Evolutionary conservation across 2,888 invertebrate genomes (phyloP).

Genomic region (Pachycephus smyrnensis): DNA sequence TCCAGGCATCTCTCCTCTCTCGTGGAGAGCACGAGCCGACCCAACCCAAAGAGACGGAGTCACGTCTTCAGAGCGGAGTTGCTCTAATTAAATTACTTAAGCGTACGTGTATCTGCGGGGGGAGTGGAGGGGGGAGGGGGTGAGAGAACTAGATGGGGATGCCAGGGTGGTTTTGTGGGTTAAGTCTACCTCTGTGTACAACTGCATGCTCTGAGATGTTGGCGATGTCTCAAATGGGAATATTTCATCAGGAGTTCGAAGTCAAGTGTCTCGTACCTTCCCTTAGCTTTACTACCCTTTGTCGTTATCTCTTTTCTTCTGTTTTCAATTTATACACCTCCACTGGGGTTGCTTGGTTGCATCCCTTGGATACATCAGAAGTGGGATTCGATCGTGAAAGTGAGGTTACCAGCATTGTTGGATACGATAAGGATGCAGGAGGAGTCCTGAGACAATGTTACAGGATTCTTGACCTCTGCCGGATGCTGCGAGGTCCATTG

Average conservation of each 20-base stretch:
- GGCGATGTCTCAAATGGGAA: constrained; percentile 33
- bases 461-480: background rate
- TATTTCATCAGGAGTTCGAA: constrained; percentile 43
- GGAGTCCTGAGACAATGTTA: background rate
- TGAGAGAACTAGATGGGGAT: constrained; percentile 14
- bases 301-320: background rate
- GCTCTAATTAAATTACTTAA: constrained; percentile 68
- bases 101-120: constrained; percentile 62
- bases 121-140: constrained; percentile 41
- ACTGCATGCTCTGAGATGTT: constrained; percentile 44
- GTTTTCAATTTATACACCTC: background rate
- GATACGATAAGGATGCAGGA: too few relatives aligned
- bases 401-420: background rate
- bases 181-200: constrained; percentile 42
- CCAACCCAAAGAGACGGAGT: constrained; percentile 58
- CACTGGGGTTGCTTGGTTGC: background rate
- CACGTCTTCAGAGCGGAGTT: constrained; percentile 65
- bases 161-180: constrained; percentile 33
- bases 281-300: background rate
- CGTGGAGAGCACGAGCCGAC: constrained; percentile 69
- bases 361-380: background rate
- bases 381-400: background rate
- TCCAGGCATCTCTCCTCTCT: constrained; percentile 56
- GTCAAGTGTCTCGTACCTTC: constrained; percentile 25
- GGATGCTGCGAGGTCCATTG: background rate